Evolutionary conservation across 2,113 vertebrate species (phyloP), one percentile per base, ranked within the genome.

Genomic region (Oryzias javanicus): DNA sequence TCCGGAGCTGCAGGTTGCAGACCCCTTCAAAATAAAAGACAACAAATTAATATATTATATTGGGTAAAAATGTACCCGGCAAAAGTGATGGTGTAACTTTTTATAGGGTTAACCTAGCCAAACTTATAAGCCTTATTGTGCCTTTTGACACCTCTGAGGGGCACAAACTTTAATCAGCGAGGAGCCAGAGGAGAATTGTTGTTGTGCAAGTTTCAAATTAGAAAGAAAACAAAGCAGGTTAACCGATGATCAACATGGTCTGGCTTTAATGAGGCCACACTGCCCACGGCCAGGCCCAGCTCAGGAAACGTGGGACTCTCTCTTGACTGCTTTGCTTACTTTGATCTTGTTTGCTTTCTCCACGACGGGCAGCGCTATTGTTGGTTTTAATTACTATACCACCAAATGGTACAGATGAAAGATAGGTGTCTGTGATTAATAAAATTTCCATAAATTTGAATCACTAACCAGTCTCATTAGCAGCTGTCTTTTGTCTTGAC

Each of bases 371-470:
- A 93, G 93, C 89, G 92, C 93, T 94, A 96, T 96, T 95, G 94
- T 96, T 94, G 95, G 92, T 94, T 96, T 94, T 97, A 98, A 99
- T 98, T 98, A 96, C 94, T 93, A 93, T 91, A 93, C 94, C 92
- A 93, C 92, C 93, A 94, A 97, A 97, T 93, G 94, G 92, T 91
- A 91, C 90, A 93, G 93, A 97, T 96, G 95, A 98, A 96, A 95
- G 94, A 98, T 97, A 97, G 95, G 95, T 96, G 94, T 95, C 93
- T 92, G 93, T 95, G 97, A 97, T 98, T 98, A 99, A 97, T 99
- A 95, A 93, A 91, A 97, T 99, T 96, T 97, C 94, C 95, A 98
- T 98, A 97, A 93, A 98, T 98, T 97, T 96, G 94, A 96, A 98
- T 97, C 91, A 80, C 93, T 96, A 95, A 97, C 94, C 92, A 95